Evolutionary conservation across 2,888 invertebrate genomes (phyloP).

Genomic region (Unio delphinus): DNA sequence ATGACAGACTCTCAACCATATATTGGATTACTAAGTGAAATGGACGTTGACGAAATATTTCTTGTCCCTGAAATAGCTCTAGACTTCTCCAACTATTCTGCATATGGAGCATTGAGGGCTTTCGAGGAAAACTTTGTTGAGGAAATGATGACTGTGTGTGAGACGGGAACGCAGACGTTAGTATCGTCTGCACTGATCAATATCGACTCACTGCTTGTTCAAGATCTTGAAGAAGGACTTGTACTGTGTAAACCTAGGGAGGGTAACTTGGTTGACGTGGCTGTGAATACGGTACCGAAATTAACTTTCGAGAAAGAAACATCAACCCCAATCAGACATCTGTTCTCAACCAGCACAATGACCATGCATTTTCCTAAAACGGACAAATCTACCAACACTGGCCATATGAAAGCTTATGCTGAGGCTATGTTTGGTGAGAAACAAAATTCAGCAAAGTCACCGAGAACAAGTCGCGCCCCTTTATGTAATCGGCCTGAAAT

Average conservation of each 20-base stretch:
- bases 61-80: conserved; percentile 50
- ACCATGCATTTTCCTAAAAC: conserved; percentile 53
- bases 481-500: conserved; percentile 12
- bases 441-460: conserved; percentile 43
- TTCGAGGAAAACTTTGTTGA: conserved; percentile 40
- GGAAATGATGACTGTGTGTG: conserved; percentile 37
- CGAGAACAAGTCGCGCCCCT: background rate
- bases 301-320: conserved; percentile 62
- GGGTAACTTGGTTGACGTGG: conserved; percentile 45
- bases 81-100: conserved; percentile 25
- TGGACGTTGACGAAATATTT: conserved; percentile 62
- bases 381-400: conserved; percentile 60
- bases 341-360: conserved; percentile 57
- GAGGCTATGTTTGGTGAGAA: conserved; percentile 16
- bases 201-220: conserved; percentile 13
- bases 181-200: conserved; percentile 24
- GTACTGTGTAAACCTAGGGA: conserved; percentile 16
- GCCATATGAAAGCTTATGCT: conserved; percentile 18
- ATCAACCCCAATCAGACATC: conserved; percentile 50
- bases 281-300: conserved; percentile 55
- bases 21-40: conserved; percentile 62
- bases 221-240: conserved; percentile 15
- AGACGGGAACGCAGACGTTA: conserved; percentile 53
- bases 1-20: conserved; percentile 63
- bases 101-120: too few species aligned